These are phyloP conservation scores for Rhopilema esculentum DNA, from an alignment of 30 jellyfish, hydroid and myxozoan species.

Conservation along the genomic window DNA sequence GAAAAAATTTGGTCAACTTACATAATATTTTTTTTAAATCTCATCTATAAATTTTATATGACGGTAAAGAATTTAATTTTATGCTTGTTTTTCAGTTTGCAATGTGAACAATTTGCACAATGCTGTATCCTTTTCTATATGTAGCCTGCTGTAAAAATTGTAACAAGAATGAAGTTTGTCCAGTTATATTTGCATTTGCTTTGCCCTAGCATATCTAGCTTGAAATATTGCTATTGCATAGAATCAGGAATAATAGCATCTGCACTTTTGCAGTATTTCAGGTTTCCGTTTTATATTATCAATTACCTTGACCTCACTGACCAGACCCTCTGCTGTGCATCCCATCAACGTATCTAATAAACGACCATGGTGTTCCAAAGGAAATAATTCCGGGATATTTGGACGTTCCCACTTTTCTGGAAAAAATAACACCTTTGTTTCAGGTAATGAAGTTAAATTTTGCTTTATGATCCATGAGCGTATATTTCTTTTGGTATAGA, in stretches of 20 bases:
- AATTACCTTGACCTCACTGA: not conserved
- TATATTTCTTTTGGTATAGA: too few relatives aligned
- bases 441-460: slow-evolving; percentile 23
- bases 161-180: too few relatives aligned
- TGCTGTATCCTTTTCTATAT: slow-evolving; percentile 80
- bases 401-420: slow-evolving; percentile 39
- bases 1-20: too few relatives aligned
- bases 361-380: slow-evolving; percentile 84
- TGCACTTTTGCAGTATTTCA: not conserved
- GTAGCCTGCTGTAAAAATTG: not conserved
- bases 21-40: too few relatives aligned
- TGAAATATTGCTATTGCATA: too few relatives aligned
- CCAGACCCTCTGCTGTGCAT: slow-evolving; percentile 83
- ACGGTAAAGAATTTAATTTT: too few relatives aligned
- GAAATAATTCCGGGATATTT: slow-evolving; percentile 83
- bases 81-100: slow-evolving; percentile 31
- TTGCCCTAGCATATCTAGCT: too few relatives aligned
- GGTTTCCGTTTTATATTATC: not conserved
- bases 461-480: too few relatives aligned
- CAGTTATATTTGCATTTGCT: too few relatives aligned
- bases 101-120: slow-evolving; percentile 52
- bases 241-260: too few relatives aligned
- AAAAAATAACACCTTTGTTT: slow-evolving; percentile 23
- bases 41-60: too few relatives aligned
- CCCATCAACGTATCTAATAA: slow-evolving; percentile 86